Base-by-base conservation (phyloP, 53 echinoderm and acorn worm species). In the Mesocentrotus franciscanus region DNA sequence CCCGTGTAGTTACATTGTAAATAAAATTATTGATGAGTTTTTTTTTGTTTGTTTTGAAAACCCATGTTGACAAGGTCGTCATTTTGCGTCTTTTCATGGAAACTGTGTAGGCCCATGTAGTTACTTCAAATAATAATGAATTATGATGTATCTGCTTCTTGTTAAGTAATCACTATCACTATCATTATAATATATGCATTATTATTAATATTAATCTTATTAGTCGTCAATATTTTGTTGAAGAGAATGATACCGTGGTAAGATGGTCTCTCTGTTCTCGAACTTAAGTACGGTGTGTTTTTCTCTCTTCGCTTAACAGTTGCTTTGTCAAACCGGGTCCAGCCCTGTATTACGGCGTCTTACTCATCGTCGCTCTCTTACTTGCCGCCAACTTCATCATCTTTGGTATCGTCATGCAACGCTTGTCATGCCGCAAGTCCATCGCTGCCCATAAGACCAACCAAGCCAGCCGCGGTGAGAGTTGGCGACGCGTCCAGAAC, bases 401-500 rank as follows among this genome's bases (percentile, higher is more conserved):
- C 66, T 96, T 96, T 64, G 92, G 90, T 12, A 20, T 96, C 18
- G 95, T 96, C 1, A 95, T 92, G 24, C 66, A 90, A 56, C 95
- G 95, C 35, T 71, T 96, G 83, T 91, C 96, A 0, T 96, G 96
- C n/a, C 94, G 94, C 59, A 78, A 81, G 79, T 79, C 83, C 11
- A 39, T 93, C 2, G 61, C 94, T n/a, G 94, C 94, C 22, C 94
- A 93, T 14, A 93, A 93, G 94, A 85, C 68, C 36, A 85, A 85
- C 10, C 78, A 92, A 36, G 61, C 33, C 8, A 56, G 66, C 42
- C 68, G 71, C 26, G 66, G 81, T 1, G 95, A 95, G 85, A 39
- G 59, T 9, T 92, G 96, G 84, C 96, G 78, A 42, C 95, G 97
- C 32, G 79, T 95, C 57, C 95, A 96, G 66, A 98, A 96, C 89